phyloP scores from a whole-genome alignment of 2,888 invertebrate species.

The Drosophila leonis region DNA sequence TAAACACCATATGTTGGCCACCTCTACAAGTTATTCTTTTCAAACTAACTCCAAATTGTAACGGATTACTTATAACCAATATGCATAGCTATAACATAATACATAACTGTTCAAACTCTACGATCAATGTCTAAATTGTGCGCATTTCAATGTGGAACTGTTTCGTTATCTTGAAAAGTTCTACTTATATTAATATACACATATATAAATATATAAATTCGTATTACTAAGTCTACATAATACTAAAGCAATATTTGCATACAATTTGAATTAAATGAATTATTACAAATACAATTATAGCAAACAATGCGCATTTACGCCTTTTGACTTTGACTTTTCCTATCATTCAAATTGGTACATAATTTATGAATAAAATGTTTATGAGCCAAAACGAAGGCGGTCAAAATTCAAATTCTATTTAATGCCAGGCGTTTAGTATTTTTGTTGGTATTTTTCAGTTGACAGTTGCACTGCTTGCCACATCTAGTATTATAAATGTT shows the following conservation, averaged over 20 bases:
- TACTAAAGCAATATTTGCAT: slow-evolving; percentile 62
- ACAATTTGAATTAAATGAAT: slow-evolving; percentile 52
- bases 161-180: slow-evolving; percentile 20
- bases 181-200: slow-evolving; percentile 26
- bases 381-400: neutral
- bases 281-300: slow-evolving; percentile 36
- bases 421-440: neutral
- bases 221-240: slow-evolving; percentile 46
- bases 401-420: slow-evolving; percentile 4
- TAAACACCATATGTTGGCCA: slow-evolving; percentile 39
- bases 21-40: slow-evolving; percentile 14
- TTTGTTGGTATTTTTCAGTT: slow-evolving; percentile 11
- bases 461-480: slow-evolving; percentile 1
- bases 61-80: slow-evolving; percentile 55
- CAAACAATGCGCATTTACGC: slow-evolving; percentile 6
- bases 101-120: slow-evolving; percentile 44
- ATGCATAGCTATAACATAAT: slow-evolving; percentile 54
- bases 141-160: slow-evolving; percentile 48
- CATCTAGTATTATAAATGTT: neutral
- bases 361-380: slow-evolving; percentile 6
- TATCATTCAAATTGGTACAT: slow-evolving; percentile 16
- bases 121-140: slow-evolving; percentile 43
- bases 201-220: slow-evolving; percentile 30
- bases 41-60: slow-evolving; percentile 54
- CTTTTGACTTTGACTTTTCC: slow-evolving; percentile 3